Evolutionary conservation across 2,797 vertebrate genomes (phyloP), one percentile per base, ranked within the genome.

Genomic region (Loriculus beryllinus): DNA sequence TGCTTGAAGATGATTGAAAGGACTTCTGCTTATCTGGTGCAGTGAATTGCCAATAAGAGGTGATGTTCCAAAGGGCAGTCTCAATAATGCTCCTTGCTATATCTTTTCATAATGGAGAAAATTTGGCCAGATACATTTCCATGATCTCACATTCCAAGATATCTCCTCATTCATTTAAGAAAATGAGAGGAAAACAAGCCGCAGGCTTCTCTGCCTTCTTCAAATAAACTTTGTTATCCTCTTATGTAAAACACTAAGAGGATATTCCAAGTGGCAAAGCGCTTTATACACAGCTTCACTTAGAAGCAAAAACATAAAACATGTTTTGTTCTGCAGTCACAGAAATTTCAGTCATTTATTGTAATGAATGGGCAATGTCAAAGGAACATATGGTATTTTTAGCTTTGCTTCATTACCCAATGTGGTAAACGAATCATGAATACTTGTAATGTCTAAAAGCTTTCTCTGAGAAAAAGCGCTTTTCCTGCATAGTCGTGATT

Each of bases 281-380:
- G 63, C 60, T 95, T 95, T 90, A 82, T 45, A 65, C 26, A 60
- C 85, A 69, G 70, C 71, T 65, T 91, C 86, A 77, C 68, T 82
- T 95, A 91, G 92, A 96, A 86, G 77, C 67, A 86, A 91, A 93
- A 93, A 40, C 85, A 77, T 90, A 85, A 92, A 95, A 63, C 88
- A 74, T 68, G 71, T 93, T 93, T 96, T 92, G 79, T 92, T 92
- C 56, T 65, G 33, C 74, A 92, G 89, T 86, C 89, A 72, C 83
- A 33, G 62, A 86, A 90, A 84, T 94, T 94, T 91, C 88, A 90
- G 72, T 94, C 43, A 78, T 93, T 94, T 94, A 20, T 49, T 84
- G 80, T 93, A 96, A 90, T 92, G 95, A 96, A 96, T 94, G 95
- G 95, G 85, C 92, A 86, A 84, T 92, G 95, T 80, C 95, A 90